A percentile compares a stretch with the other conserved stretches of the same genome.
phyloP scores from a whole-genome alignment of 2,113 vertebrate species.

The Cyprinodon brontotheroides region DNA sequence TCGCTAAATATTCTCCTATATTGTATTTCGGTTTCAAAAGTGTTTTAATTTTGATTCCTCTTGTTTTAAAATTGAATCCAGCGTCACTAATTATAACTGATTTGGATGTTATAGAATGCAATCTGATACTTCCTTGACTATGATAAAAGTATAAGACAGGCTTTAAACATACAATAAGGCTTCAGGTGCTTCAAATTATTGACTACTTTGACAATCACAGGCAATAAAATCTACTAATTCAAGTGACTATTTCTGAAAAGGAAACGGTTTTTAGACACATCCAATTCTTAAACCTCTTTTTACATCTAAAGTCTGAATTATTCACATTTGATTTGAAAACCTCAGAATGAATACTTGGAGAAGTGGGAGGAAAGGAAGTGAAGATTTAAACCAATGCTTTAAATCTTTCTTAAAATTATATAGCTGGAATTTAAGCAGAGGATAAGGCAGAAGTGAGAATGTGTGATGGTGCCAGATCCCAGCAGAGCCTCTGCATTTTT shows the following conservation, averaged over 20 bases:
- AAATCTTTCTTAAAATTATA: slow-evolving; percentile 50
- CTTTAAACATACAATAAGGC: not conserved
- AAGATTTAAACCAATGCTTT: slow-evolving; percentile 31
- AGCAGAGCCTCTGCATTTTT: slow-evolving; percentile 49
- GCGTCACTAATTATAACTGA: not conserved
- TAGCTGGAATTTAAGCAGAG: slow-evolving; percentile 39
- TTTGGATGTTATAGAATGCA: not conserved
- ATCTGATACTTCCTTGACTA: not conserved
- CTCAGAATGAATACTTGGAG: slow-evolving; percentile 27
- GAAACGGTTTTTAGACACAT: not conserved
- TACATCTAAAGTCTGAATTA: slow-evolving; percentile 12
- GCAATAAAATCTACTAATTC: not conserved
- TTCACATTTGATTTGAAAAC: slow-evolving; percentile 23
- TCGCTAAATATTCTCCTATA: no score
- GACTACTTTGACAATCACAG: not conserved
- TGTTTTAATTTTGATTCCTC: no score
- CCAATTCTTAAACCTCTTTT: slow-evolving; percentile 1
- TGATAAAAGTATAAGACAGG: no score
- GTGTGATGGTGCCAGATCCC: slow-evolving; percentile 36
- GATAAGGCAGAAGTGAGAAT: slow-evolving; percentile 51
- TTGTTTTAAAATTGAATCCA: not conserved
- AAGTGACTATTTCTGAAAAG: not conserved
- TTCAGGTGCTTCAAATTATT: not conserved
- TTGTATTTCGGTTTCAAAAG: no score
- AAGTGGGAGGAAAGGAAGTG: slow-evolving; percentile 18